phyloP scores from a whole-genome alignment of 2,113 vertebrate species.

The Lathamus discolor region DNA sequence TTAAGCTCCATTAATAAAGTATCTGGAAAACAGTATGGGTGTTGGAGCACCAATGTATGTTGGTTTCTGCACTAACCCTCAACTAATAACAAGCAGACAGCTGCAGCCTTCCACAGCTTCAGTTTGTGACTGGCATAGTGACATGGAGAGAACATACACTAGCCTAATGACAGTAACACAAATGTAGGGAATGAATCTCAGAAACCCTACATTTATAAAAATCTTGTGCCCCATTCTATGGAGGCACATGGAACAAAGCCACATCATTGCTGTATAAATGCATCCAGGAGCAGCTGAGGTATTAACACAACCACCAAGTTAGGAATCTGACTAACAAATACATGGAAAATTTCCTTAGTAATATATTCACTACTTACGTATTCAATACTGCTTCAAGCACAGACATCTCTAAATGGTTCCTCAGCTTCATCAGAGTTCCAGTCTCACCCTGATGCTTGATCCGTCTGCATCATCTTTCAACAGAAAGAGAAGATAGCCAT shows the following conservation, averaged over 20 bases:
- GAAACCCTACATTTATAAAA: slow-evolving; percentile 26
- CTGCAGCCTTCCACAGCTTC: slow-evolving; percentile 43
- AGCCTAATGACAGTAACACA: slow-evolving; percentile 11
- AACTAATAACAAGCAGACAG: slow-evolving; percentile 30
- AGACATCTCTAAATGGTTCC: slow-evolving; percentile 24
- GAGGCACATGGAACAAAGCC: slow-evolving; percentile 29
- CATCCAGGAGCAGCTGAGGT: slow-evolving; percentile 43
- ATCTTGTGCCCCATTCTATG: not conserved
- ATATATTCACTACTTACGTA: slow-evolving; percentile 55
- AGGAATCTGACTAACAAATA: slow-evolving; percentile 58
- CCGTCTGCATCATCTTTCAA: not conserved
- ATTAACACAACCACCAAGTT: slow-evolving; percentile 8
- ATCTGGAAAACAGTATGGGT: not conserved
- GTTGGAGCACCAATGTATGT: not conserved
- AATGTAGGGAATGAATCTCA: slow-evolving; percentile 18
- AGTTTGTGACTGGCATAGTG: slow-evolving; percentile 30
- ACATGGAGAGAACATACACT: not conserved
- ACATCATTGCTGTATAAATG: slow-evolving; percentile 7
- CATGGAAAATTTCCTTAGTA: slow-evolving; percentile 38
- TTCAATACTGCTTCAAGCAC: slow-evolving; percentile 19
- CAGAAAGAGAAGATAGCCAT: not conserved
- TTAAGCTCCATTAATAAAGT: slow-evolving; percentile 11
- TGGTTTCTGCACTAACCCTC: slow-evolving; percentile 12
- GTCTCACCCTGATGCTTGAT: not conserved
- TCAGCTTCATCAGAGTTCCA: slow-evolving; percentile 8